phyloP scores from a whole-genome alignment of 2,113 vertebrate genomes.

The Onychorhynchus coronatus region DNA sequence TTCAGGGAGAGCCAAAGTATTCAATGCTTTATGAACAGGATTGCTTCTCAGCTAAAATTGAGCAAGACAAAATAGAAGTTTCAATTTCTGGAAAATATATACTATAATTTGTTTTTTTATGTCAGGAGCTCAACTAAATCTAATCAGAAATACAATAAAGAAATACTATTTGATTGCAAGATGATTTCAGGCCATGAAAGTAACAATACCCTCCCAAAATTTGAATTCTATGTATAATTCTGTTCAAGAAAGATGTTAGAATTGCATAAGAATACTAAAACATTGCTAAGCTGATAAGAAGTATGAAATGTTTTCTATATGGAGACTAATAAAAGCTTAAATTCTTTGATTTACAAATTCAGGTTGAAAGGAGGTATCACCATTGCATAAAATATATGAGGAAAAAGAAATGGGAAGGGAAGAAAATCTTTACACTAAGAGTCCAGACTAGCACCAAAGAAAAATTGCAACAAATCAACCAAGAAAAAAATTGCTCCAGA shows the following conservation, averaged over 20 bases:
- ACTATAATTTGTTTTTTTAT: not conserved
- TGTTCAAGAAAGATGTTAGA: not conserved
- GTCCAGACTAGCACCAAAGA: not conserved
- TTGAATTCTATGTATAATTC: not conserved
- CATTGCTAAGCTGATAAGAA: not conserved
- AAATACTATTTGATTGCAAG: not conserved
- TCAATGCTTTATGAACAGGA: not conserved
- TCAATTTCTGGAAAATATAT: not conserved
- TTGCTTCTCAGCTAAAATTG: not conserved
- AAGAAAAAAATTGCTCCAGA: accelerated
- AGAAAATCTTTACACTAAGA: not conserved
- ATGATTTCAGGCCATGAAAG: not conserved
- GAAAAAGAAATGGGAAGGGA: not conserved
- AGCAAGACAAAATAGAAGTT: not conserved
- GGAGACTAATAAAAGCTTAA: not conserved
- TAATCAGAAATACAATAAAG: not conserved
- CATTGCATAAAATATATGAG: not conserved
- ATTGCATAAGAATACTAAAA: not conserved
- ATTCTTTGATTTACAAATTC: not conserved
- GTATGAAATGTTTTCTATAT: not conserved
- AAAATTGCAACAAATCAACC: not conserved
- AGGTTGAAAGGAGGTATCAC: not conserved
- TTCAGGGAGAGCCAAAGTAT: not conserved
- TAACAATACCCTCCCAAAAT: not conserved
- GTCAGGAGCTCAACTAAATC: not conserved